Base-by-base conservation (phyloP, 2,797 vertebrate species). In the Macrochelys suwanniensis region DNA sequence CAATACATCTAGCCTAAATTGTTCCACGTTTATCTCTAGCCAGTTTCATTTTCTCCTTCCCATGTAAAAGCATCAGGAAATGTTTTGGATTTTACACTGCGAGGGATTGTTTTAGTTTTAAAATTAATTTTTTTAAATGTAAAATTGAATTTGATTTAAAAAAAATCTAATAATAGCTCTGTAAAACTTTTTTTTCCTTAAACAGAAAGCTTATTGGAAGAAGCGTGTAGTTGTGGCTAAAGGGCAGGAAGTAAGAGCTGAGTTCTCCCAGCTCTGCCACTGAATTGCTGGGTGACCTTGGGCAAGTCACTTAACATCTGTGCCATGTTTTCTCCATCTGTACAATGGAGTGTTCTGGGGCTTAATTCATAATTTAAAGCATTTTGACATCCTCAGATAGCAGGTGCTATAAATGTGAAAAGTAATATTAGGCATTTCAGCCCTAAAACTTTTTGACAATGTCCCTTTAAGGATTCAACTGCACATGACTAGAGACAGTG, bases 381-480 rank as follows among this genome's bases (percentile, higher is more conserved):
- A 68, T 9, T 2, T 25, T 33, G 80, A 3, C 1, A 16, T 10
- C 74, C 53, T 11, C 4, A 85, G 6, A 2, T 0, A 1, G 23
- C n/a, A 82, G 25, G 5, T 3, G 0, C 2, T 0, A 5, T 11
- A 33, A 54, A 37, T 37, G 49, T 25, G 74, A 2, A 1, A 6
- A 47, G 2, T 10, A 1, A 11, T 1, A 15, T 2, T 1, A 68
- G 0, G 65, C 0, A 4, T n/a, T 17, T 19, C 0, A 50, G 45
- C 5, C 42, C 50, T 13, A 1, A 71, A 17, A 47, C 25, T 3
- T 31, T 71, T 81, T 7, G 49, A 16, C 80, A 68, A 28, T 0
- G 10, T 21, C 51, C 6, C 51, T 0, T 5, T 0, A 2, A 54
- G 51, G 68, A 8, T 4, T 4, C 3, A 65, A 2, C 37, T 0